Conservation (phyloP, 2,888 invertebrate genomes). For the Pinctada fucata region DNA sequence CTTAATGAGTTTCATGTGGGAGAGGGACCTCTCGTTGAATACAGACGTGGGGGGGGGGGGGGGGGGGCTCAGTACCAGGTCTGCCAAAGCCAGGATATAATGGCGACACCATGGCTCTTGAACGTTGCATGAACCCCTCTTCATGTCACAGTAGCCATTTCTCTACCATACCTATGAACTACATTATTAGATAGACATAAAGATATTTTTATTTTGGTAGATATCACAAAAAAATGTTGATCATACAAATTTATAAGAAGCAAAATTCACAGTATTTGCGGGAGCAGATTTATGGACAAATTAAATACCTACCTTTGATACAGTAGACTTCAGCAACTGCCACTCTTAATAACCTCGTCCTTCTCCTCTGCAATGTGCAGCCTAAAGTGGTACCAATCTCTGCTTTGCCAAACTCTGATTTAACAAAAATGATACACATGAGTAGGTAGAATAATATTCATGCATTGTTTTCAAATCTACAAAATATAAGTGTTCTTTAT, state of each 20-base stretch:
- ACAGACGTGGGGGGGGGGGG: slow-evolving; percentile 21
- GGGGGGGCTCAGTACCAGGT: slow-evolving; percentile 21
- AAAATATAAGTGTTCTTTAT: neutral
- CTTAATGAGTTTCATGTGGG: slow-evolving; percentile 30
- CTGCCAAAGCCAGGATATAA: slow-evolving; percentile 10
- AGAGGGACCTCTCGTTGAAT: slow-evolving; percentile 30
- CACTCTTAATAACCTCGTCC: neutral
- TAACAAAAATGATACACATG: neutral
- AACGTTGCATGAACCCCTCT: slow-evolving; percentile 10
- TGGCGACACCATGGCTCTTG: slow-evolving; percentile 9
- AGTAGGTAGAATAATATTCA: slow-evolving; percentile 1
- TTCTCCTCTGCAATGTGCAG: slow-evolving; percentile 20
- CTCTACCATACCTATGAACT: slow-evolving; percentile 12
- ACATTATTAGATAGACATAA: neutral
- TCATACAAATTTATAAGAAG: neutral
- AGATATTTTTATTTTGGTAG: neutral
- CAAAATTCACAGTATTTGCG: neutral
- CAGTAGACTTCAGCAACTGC: slow-evolving; percentile 10
- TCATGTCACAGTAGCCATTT: slow-evolving; percentile 4
- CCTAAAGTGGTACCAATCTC: slow-evolving; percentile 8
- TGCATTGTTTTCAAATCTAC: neutral
- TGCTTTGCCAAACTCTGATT: neutral
- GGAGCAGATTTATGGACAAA: neutral
- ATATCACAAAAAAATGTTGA: slow-evolving; percentile 1
- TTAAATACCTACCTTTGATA: slow-evolving; percentile 7